Conservation (phyloP, 2,888 invertebrate genomes). For the Lacanobia wlatinum region DNA sequence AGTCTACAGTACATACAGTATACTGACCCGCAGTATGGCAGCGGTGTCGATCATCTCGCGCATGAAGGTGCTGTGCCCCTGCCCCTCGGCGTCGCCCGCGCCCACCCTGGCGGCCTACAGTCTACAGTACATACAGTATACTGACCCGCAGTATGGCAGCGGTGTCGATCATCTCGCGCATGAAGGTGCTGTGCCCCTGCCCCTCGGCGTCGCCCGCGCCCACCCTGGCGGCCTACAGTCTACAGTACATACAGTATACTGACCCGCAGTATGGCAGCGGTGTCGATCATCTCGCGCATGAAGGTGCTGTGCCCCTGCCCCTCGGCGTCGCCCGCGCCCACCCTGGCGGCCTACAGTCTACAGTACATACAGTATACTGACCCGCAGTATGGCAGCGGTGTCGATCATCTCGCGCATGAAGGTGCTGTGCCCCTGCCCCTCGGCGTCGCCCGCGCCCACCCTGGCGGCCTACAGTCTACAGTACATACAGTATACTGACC, state of each 20-base stretch:
- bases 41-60: too few relatives aligned
- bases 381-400: neutral
- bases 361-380: neutral
- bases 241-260: too few relatives aligned
- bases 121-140: too few relatives aligned
- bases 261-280: neutral
- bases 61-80: too few relatives aligned
- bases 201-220: neutral
- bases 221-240: too few relatives aligned
- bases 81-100: too few relatives aligned
- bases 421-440: slow-evolving; percentile 96
- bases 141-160: neutral
- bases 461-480: neutral
- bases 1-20: too few relatives aligned
- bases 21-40: too few relatives aligned
- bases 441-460: neutral
- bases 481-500: slow-evolving; percentile 1
- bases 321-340: neutral
- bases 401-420: slow-evolving; percentile 99
- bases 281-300: neutral
- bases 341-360: neutral
- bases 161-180: neutral
- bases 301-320: neutral
- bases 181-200: neutral
- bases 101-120: too few relatives aligned